A percentile compares a stretch with the other conserved stretches of the same genome.
phyloP scores from a whole-genome alignment of 1,140 invertebrate species.

The Platorchestia sp. region DNA sequence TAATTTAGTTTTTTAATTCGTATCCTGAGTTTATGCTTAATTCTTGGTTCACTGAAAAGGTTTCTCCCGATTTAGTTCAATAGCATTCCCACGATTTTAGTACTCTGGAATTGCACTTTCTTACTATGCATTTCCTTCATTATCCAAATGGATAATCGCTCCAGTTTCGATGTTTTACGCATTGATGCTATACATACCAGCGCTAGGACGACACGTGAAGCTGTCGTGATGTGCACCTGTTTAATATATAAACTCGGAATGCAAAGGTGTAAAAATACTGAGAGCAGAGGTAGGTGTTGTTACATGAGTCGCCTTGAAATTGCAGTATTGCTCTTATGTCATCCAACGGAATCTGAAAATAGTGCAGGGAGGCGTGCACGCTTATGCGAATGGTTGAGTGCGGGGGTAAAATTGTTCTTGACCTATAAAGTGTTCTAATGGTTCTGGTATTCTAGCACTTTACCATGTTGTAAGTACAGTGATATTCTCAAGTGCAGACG shows the following conservation, averaged over 20 bases:
- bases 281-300: background rate
- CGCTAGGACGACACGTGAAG: background rate
- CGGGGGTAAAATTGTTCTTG: background rate
- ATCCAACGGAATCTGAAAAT: background rate
- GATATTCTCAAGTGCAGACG: background rate
- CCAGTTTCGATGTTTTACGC: background rate
- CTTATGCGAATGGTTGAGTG: background rate
- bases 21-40: no score
- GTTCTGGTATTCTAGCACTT: background rate
- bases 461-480: background rate
- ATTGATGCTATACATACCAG: background rate
- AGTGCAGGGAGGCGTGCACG: no score
- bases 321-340: background rate
- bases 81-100: background rate
- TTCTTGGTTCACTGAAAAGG: no score
- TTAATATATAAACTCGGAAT: background rate
- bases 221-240: background rate
- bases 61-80: no score
- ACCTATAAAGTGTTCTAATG: background rate
- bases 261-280: background rate
- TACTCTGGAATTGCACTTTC: background rate
- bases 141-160: background rate
- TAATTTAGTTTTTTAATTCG: no score
- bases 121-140: background rate
- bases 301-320: background rate